These are phyloP conservation scores for Erithacus rubecula DNA, from an alignment of 2,797 vertebrate genomes.

Conservation along the genomic window DNA sequence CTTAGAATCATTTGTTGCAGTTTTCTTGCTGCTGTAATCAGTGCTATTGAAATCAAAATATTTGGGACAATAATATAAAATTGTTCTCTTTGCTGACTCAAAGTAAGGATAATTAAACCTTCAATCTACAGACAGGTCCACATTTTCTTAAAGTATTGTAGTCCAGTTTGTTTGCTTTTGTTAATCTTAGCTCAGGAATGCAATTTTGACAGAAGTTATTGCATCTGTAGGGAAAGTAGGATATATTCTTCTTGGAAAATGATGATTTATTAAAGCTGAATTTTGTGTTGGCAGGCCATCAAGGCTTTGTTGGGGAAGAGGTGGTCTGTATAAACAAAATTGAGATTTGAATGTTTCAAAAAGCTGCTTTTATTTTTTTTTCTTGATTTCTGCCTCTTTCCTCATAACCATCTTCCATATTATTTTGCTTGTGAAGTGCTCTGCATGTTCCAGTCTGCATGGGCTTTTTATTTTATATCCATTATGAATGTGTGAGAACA, in stretches of 20 bases:
- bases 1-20: not conserved
- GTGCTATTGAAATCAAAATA: not conserved
- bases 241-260: not conserved
- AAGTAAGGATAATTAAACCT: not conserved
- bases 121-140: not conserved
- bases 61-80: not conserved
- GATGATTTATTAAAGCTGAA: not conserved
- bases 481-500: not conserved
- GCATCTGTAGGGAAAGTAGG: not conserved
- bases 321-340: not conserved
- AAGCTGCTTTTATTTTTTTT: conserved; percentile 40
- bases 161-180: not conserved
- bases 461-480: not conserved
- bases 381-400: not conserved
- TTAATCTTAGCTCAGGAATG: not conserved
- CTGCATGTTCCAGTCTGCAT: conserved; percentile 26
- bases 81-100: not conserved
- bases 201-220: not conserved
- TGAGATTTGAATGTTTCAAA: conserved; percentile 43
- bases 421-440: conserved; percentile 3
- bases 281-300: not conserved
- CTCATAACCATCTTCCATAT: not conserved
- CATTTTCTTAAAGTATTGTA: not conserved
- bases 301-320: not conserved
- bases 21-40: not conserved